These are phyloP conservation scores for Trachelus troglodyta DNA, from an alignment of 2,888 invertebrate genomes.

Conservation along the genomic window DNA sequence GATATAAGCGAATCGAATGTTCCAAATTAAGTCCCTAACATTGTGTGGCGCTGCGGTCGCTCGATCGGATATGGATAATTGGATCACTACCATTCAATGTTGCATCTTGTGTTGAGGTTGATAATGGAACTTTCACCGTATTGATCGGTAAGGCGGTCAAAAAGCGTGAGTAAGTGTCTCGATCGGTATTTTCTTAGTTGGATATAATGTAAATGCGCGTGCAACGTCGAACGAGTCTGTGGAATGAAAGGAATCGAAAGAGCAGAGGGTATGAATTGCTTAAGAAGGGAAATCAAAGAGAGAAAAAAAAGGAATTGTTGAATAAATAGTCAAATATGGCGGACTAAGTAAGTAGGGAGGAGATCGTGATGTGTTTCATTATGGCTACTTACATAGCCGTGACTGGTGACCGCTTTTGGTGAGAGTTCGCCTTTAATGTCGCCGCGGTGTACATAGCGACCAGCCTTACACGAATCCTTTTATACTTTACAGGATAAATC, in stretches of 20 bases:
- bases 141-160: not conserved
- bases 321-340: conserved; percentile 6
- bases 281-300: not conserved
- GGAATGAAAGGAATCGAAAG: not conserved
- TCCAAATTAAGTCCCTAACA: not conserved
- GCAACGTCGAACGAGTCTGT: not conserved
- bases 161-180: not conserved
- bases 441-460: not conserved
- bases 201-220: not conserved
- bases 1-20: not conserved
- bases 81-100: not conserved
- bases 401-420: not conserved
- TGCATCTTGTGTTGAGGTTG: not conserved
- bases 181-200: not conserved
- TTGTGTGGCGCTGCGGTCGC: not conserved
- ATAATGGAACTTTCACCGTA: conserved; percentile 1
- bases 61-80: not conserved
- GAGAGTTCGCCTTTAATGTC: not conserved
- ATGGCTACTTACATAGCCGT: conserved; percentile 1
- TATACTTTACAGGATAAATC: not conserved
- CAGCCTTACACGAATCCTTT: not conserved
- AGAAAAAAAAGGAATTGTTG: not conserved
- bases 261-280: not conserved
- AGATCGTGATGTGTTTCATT: conserved; percentile 6
- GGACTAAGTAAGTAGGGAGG: not conserved